Percentiles rank a stretch among this genome's conserved stretches.
phyloP scores from a whole-genome alignment of 35 echinoderm and acorn worm genomes.

The Chiridota heheva region DNA sequence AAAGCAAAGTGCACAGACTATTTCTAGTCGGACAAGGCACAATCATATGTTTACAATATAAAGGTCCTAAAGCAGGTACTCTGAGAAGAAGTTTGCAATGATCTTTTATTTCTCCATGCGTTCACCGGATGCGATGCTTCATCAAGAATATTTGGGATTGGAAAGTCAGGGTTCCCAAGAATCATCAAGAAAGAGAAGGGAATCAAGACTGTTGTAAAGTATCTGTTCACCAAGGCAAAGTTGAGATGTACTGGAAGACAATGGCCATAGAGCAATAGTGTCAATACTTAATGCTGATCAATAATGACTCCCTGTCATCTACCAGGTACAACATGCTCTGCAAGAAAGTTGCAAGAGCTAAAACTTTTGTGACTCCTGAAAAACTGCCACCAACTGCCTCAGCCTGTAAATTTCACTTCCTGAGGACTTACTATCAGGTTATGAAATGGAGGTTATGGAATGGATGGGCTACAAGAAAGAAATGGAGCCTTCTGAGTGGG shows the following conservation, averaged over 20 bases:
- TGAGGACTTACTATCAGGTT: not conserved
- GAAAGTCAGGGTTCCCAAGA: slow-evolving; percentile 16
- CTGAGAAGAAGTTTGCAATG: slow-evolving; percentile 11
- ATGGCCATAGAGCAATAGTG: slow-evolving; percentile 22
- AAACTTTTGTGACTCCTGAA: slow-evolving; percentile 5
- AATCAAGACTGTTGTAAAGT: not conserved
- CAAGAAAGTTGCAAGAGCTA: slow-evolving; percentile 16
- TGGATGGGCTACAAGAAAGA: too few relatives aligned
- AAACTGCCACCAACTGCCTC: not conserved
- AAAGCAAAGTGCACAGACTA: slow-evolving; percentile 12
- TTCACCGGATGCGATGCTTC: slow-evolving; percentile 14
- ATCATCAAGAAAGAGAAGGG: not conserved
- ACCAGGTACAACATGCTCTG: slow-evolving; percentile 4
- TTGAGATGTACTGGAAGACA: not conserved
- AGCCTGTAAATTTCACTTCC: not conserved
- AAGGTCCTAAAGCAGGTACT: slow-evolving; percentile 10
- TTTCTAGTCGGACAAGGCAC: slow-evolving; percentile 25
- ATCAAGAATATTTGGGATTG: slow-evolving; percentile 17
- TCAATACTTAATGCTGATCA: slow-evolving; percentile 18
- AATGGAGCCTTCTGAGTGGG: too few relatives aligned
- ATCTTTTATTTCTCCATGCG: slow-evolving; percentile 1
- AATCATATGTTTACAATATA: slow-evolving; percentile 19
- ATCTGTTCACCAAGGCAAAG: slow-evolving; percentile 11
- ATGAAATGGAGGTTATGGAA: not conserved
- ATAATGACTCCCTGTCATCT: not conserved